Base-by-base conservation (phyloP, 2,113 vertebrate genomes). In the Formicarius rufipectus region DNA sequence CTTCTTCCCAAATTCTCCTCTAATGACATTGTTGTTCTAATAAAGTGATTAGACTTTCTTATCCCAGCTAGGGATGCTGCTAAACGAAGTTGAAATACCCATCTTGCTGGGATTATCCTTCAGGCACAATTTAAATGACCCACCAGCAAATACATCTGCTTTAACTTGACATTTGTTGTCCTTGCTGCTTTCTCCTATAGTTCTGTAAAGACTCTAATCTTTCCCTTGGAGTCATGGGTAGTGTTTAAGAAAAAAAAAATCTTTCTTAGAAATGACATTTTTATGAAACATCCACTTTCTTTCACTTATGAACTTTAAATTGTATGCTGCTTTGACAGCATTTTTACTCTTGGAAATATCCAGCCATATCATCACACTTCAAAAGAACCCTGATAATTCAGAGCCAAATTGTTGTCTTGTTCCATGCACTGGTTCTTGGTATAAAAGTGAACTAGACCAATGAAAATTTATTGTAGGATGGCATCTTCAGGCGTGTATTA, bases 111-210 rank as follows among this genome's bases (percentile, higher is more conserved):
- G 96, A 97, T 96, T 94, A 92, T 59, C 86, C 97, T 31, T 39
- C 95, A 88, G 96, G 97, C 93, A 92, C 93, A 96, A 97, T 95
- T 95, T 90, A 97, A 97, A 97, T 97, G 95, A 96, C 39, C 59
- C 94, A 94, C 84, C 96, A 96, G 94, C 80, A 94, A 96, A 95
- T 96, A 84, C 44, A 97, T 97, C 85, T 96, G 87, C 91, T 96
- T 87, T 95, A 93, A 97, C 87, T 79, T 94, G 97, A 97, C 97
- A 97, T 97, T 97, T 96, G 93, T 92, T 97, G 97, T 91, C 96
- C 96, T 98, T 97, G 87, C 50, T 97, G 88, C 77, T 95, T 97
- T 97, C 82, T 68, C 50, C n/a, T 81, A 30, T 59, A 86, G 44
- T 87, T 90, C 52, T 80, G 25, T 63, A 78, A 81, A 72, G 76